phyloP scores from a whole-genome alignment of 2,797 vertebrate species.

The Spondyliosoma cantharus region DNA sequence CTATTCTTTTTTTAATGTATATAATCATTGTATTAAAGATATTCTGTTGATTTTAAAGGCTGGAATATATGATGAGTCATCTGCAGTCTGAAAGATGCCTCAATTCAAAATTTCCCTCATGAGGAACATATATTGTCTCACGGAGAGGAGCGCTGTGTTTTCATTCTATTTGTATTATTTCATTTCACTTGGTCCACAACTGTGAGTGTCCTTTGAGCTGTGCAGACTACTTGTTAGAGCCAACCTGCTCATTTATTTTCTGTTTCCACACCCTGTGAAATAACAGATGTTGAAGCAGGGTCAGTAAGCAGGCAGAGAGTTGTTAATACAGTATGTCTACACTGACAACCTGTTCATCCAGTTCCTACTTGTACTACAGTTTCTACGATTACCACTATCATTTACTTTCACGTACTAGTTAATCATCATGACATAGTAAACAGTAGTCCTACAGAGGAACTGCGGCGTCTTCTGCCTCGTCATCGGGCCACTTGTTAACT shows the following conservation, averaged over 20 bases:
- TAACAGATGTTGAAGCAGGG: not conserved
- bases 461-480: not conserved
- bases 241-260: not conserved
- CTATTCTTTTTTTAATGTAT: not conserved
- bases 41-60: not conserved
- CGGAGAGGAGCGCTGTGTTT: not conserved
- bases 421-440: constrained; percentile 3
- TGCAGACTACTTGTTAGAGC: not conserved
- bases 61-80: constrained; percentile 14
- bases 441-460: not conserved
- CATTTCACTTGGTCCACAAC: not conserved
- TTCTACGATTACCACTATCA: no score
- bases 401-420: not conserved
- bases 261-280: not conserved
- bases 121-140: not conserved
- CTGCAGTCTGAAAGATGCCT: not conserved
- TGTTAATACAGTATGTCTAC: not conserved
- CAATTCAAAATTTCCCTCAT: not conserved
- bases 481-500: not conserved
- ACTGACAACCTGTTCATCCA: constrained; percentile 14
- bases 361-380: constrained; percentile 4
- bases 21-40: not conserved
- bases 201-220: not conserved
- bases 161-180: not conserved
- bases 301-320: not conserved